Conservation (phyloP, 2,113 vertebrate genomes). For the Thunnus maccoyii region DNA sequence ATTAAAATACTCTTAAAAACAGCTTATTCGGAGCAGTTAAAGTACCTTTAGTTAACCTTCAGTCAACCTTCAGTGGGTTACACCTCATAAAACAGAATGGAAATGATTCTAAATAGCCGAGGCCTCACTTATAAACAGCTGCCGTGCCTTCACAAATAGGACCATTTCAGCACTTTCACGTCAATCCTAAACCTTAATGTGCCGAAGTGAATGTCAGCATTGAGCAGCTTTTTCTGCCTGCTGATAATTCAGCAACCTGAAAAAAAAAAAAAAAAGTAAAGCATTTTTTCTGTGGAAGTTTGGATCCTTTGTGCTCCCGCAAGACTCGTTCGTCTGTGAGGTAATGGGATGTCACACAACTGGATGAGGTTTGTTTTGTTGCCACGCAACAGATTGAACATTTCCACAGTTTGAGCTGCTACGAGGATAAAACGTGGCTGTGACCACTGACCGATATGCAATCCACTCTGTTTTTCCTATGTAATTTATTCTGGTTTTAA, state of each 20-base stretch:
- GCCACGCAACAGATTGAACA: slow-evolving; percentile 68
- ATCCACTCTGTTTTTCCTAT: slow-evolving; percentile 52
- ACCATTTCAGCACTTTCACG: slow-evolving; percentile 21
- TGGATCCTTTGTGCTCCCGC: slow-evolving; percentile 21
- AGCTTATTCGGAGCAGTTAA: not conserved
- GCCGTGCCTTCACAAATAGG: slow-evolving; percentile 19
- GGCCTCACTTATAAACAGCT: slow-evolving; percentile 36
- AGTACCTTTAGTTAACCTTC: slow-evolving; percentile 24
- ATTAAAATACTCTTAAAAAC: slow-evolving; percentile 12
- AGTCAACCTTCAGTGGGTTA: slow-evolving; percentile 17
- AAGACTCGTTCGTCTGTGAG: slow-evolving; percentile 14
- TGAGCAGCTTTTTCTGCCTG: slow-evolving; percentile 16
- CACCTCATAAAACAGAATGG: slow-evolving; percentile 51
- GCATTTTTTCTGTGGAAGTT: slow-evolving; percentile 8
- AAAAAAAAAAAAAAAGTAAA: not conserved
- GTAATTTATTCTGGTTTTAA: slow-evolving; percentile 46
- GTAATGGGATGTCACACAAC: slow-evolving; percentile 31
- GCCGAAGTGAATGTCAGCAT: slow-evolving; percentile 9
- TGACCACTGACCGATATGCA: slow-evolving; percentile 43
- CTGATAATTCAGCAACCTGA: slow-evolving; percentile 18
- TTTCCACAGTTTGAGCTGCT: slow-evolving; percentile 47
- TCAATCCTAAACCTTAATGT: slow-evolving; percentile 28
- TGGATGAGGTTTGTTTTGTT: slow-evolving; percentile 67
- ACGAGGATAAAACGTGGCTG: slow-evolving; percentile 33
- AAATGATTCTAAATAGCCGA: slow-evolving; percentile 40